Conservation (phyloP, 2,797 vertebrate species). For the Anas acuta region DNA sequence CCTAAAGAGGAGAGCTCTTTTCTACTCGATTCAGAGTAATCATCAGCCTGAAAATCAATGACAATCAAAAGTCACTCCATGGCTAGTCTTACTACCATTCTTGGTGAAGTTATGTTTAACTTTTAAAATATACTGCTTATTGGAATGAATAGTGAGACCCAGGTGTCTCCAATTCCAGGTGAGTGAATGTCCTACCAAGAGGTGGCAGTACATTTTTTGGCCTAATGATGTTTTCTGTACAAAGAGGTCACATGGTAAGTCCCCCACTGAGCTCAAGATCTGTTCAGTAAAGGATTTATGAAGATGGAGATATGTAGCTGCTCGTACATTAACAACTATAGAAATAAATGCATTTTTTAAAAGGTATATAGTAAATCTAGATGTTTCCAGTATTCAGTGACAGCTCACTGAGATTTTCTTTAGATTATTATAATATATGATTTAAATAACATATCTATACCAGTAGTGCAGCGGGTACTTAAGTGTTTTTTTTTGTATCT, state of each 20-base stretch:
- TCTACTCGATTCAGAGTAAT: background rate
- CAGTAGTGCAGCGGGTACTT: background rate
- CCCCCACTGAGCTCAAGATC: background rate
- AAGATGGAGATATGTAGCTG: background rate
- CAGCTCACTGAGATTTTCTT: background rate
- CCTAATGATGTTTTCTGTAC: background rate
- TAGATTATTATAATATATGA: background rate
- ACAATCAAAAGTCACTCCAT: background rate
- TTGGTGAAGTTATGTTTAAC: background rate
- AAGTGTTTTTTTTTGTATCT: background rate
- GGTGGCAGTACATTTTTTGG: background rate
- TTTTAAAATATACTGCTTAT: background rate
- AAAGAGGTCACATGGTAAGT: background rate
- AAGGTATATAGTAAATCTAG: background rate
- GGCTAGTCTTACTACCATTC: background rate
- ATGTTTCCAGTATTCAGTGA: background rate
- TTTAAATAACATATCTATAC: background rate
- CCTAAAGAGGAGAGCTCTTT: background rate
- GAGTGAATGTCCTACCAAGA: background rate
- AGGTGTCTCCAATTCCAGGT: background rate
- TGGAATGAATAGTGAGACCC: background rate
- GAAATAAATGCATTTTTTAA: background rate
- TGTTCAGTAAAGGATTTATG: background rate
- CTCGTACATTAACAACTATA: background rate
- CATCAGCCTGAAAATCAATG: background rate